Conservation (phyloP, 2,888 invertebrate genomes). For the Amiota mariae region DNA sequence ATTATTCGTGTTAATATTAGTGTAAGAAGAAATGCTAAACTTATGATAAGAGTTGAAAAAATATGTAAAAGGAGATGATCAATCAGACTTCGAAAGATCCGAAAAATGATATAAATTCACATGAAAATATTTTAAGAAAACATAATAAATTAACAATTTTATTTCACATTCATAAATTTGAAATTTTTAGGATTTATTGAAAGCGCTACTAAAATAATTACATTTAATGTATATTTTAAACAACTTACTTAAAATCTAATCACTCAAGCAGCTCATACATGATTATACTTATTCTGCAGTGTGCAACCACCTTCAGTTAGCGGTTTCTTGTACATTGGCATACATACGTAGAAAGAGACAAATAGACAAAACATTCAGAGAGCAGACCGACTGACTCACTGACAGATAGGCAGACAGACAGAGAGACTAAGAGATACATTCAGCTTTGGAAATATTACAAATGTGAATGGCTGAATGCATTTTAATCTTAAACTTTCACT, state of each 20-base stretch:
- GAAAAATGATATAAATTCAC: too few species aligned
- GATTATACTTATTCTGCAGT: too few species aligned
- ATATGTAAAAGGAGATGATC: too few species aligned
- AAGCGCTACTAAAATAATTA: not conserved
- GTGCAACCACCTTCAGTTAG: not conserved
- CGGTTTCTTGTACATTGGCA: not conserved
- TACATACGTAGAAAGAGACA: not conserved
- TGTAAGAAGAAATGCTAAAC: too few species aligned
- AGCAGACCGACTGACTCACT: not conserved
- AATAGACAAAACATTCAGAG: not conserved
- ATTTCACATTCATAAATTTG: too few species aligned
- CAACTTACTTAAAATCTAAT: too few species aligned
- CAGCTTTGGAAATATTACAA: slow-evolving; percentile 1
- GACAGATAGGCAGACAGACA: not conserved
- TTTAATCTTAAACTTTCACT: slow-evolving; percentile 25
- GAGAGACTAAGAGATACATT: not conserved
- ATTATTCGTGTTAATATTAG: too few species aligned
- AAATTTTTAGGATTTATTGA: not conserved
- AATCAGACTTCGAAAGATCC: too few species aligned
- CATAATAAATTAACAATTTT: too few species aligned
- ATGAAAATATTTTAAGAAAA: too few species aligned
- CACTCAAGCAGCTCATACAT: too few species aligned
- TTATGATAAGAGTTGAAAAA: too few species aligned
- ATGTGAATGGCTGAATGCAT: slow-evolving; percentile 20
- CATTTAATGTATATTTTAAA: not conserved